A percentile compares a stretch with the other conserved stretches of the same genome.
Evolutionary conservation across 1,140 invertebrate species (phyloP).

Genomic region (Drosophila melanica): DNA sequence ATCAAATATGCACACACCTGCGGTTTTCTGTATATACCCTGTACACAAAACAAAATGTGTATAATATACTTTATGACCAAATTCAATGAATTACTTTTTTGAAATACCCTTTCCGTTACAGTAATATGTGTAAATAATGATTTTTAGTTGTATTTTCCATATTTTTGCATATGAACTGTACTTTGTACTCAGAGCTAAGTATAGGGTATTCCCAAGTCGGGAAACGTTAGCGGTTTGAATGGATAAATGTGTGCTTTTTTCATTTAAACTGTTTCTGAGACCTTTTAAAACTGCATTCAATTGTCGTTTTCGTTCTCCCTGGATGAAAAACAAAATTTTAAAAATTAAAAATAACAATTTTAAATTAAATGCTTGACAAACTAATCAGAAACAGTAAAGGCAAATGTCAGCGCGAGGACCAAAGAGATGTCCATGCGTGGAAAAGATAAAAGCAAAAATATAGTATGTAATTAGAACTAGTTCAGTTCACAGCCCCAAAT

Average conservation of each 20-base stretch:
- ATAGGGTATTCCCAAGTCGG: background rate
- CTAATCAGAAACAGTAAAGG: background rate
- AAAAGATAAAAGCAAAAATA: background rate
- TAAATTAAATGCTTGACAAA: background rate
- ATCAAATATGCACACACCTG: constrained; percentile 14
- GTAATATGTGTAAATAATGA: no score
- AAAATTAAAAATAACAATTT: background rate
- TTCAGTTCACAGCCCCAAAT: constrained; percentile 23
- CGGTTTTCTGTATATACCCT: background rate
- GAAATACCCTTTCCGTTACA: no score
- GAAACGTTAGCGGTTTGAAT: background rate
- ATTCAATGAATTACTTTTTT: no score
- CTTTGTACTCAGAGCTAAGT: background rate
- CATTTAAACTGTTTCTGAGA: constrained; percentile 1
- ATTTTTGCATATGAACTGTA: no score
- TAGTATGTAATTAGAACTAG: constrained; percentile 8
- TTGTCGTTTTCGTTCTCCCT: background rate
- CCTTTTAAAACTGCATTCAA: background rate
- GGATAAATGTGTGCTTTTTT: background rate
- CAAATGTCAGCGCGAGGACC: background rate
- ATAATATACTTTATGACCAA: background rate
- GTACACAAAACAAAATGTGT: background rate
- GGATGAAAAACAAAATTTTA: background rate
- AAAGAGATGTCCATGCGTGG: background rate
- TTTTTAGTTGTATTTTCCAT: no score